These are phyloP conservation scores for Athene cunicularia DNA, from an alignment of 2,113 vertebrate genomes.

Conservation along the genomic window DNA sequence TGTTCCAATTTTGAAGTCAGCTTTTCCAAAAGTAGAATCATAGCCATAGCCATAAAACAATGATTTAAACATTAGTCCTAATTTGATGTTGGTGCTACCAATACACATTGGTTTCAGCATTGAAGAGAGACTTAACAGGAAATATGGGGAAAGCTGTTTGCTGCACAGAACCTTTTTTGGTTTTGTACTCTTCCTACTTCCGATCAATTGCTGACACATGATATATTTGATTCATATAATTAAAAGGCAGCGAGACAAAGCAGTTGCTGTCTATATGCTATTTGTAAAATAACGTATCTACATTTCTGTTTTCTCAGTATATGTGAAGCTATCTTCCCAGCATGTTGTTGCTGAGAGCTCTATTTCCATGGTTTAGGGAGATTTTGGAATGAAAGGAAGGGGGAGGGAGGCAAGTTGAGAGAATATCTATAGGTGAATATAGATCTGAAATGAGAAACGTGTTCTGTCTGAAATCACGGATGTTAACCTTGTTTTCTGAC, in stretches of 20 bases:
- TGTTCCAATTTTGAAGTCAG: not conserved
- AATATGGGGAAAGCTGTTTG: not conserved
- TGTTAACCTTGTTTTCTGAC: not conserved
- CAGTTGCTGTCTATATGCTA: not conserved
- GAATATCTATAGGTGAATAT: not conserved
- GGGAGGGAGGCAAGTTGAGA: not conserved
- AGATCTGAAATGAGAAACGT: not conserved
- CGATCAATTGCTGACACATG: not conserved
- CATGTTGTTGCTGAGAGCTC: not conserved
- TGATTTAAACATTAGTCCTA: not conserved
- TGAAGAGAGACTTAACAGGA: not conserved
- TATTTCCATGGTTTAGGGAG: not conserved
- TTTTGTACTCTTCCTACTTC: not conserved
- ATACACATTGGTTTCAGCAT: not conserved
- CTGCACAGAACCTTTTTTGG: not conserved
- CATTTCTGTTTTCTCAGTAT: not conserved
- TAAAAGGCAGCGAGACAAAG: not conserved
- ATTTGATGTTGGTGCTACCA: not conserved
- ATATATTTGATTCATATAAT: not conserved
- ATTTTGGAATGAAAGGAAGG: not conserved
- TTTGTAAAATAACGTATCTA: not conserved
- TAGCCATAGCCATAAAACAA: not conserved
- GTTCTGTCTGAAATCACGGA: not conserved
- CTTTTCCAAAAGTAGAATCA: not conserved
- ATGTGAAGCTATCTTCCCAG: not conserved